Percentiles rank a stretch among this genome's conserved stretches.
phyloP scores from a whole-genome alignment of 2,888 invertebrate species.

The Pedicia rivosa region DNA sequence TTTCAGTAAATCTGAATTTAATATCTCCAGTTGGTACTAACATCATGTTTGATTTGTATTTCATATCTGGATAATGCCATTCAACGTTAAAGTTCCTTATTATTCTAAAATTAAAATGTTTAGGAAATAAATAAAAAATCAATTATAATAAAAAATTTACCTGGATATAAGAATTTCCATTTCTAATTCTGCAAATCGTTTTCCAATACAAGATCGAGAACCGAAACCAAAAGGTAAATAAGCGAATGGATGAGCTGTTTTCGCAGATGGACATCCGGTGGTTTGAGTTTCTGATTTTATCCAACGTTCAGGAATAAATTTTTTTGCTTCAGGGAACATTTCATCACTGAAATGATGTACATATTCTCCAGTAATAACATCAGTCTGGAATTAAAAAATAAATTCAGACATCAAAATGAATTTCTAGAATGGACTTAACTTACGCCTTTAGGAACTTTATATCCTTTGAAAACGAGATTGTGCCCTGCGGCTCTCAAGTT shows the following conservation, averaged over 20 bases:
- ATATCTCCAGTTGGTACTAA: too few species aligned
- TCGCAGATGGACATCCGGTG: not conserved
- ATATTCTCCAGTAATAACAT: slow-evolving; percentile 55
- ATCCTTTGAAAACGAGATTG: slow-evolving; percentile 44
- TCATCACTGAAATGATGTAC: slow-evolving; percentile 38
- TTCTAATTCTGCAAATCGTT: slow-evolving; percentile 55
- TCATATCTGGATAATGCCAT: too few species aligned
- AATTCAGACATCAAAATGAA: slow-evolving; percentile 4
- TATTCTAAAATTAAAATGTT: too few species aligned
- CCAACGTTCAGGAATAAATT: slow-evolving; percentile 68
- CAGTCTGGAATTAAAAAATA: slow-evolving; percentile 41
- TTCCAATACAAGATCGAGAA: slow-evolving; percentile 49
- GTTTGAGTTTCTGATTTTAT: slow-evolving; percentile 19
- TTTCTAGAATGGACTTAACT: slow-evolving; percentile 14
- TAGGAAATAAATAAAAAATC: too few species aligned
- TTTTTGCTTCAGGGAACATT: slow-evolving; percentile 38
- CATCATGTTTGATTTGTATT: too few species aligned
- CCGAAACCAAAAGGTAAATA: slow-evolving; percentile 5
- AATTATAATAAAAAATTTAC: slow-evolving; percentile 6
- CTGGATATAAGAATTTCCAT: slow-evolving; percentile 37
- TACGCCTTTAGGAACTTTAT: slow-evolving; percentile 42
- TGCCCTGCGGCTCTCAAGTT: slow-evolving; percentile 35
- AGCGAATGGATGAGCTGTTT: slow-evolving; percentile 2
- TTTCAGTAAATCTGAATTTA: too few species aligned
- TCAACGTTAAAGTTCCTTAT: too few species aligned